phyloP scores from a whole-genome alignment of 2,113 vertebrate genomes.

The Phocoena phocoena region DNA sequence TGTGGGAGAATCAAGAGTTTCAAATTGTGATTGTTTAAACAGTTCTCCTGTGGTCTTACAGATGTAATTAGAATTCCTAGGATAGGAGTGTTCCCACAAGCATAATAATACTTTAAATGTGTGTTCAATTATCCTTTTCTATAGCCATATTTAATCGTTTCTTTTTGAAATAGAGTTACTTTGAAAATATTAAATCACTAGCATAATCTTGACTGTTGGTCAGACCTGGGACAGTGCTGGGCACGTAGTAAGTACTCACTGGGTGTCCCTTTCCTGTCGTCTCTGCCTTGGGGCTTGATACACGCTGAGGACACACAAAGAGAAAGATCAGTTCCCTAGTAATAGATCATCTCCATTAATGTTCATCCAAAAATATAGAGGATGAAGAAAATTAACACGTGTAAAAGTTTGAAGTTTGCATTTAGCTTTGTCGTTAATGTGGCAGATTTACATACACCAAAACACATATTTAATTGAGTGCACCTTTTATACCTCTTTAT shows the following conservation, averaged over 20 bases:
- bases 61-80: conserved; percentile 77
- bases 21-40: conserved; percentile 70
- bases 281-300: neutral
- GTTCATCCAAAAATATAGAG: neutral
- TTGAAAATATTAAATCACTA: conserved; percentile 62
- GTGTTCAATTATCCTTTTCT: conserved; percentile 75
- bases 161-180: conserved; percentile 66
- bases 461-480: neutral
- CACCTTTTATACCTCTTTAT: neutral
- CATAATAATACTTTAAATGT: conserved; percentile 73
- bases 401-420: neutral
- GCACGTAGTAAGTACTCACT: neutral
- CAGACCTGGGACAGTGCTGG: neutral
- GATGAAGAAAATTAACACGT: neutral
- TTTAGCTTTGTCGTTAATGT: neutral
- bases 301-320: neutral
- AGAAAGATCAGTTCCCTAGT: neutral
- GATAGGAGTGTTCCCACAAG: conserved; percentile 75
- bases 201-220: neutral
- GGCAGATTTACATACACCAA: neutral
- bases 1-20: conserved; percentile 57
- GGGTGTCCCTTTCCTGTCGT: neutral
- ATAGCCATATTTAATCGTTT: conserved; percentile 64
- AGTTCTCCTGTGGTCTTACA: conserved; percentile 76
- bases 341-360: neutral